Evolutionary conservation across 2,888 invertebrate genomes (phyloP).

Genomic region (Spisula subtruncata): DNA sequence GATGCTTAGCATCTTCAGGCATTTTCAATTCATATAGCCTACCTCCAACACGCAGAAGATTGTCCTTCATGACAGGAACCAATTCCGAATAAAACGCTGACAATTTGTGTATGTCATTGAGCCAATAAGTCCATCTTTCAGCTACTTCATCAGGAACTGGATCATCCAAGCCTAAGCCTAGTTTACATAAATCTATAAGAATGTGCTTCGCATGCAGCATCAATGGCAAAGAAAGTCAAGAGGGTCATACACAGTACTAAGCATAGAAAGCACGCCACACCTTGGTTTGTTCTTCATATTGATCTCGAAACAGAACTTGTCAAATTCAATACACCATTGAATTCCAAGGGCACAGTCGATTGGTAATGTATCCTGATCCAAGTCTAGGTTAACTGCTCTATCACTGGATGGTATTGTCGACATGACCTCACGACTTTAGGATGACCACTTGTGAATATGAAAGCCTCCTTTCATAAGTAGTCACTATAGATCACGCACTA

Average conservation of each 20-base stretch:
- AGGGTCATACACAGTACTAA: slow-evolving; percentile 53
- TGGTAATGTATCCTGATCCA: background rate
- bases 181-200: slow-evolving; percentile 37
- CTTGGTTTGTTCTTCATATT: background rate
- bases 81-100: slow-evolving; percentile 33
- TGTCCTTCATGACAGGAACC: slow-evolving; percentile 66
- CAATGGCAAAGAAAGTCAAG: slow-evolving; percentile 48
- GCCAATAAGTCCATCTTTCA: slow-evolving; percentile 15
- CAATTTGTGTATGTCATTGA: background rate
- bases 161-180: slow-evolving; percentile 49
- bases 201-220: slow-evolving; percentile 34
- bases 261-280: background rate
- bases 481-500: background rate
- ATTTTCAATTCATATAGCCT: slow-evolving; percentile 48
- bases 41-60: slow-evolving; percentile 74
- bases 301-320: background rate
- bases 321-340: background rate
- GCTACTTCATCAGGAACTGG: slow-evolving; percentile 9
- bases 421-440: background rate
- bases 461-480: background rate
- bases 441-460: background rate
- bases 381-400: background rate
- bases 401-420: background rate
- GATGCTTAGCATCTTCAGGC: slow-evolving; percentile 58
- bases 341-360: background rate